Evolutionary conservation across 1,140 invertebrate species (phyloP).

Genomic region (Subanguina moxae): DNA sequence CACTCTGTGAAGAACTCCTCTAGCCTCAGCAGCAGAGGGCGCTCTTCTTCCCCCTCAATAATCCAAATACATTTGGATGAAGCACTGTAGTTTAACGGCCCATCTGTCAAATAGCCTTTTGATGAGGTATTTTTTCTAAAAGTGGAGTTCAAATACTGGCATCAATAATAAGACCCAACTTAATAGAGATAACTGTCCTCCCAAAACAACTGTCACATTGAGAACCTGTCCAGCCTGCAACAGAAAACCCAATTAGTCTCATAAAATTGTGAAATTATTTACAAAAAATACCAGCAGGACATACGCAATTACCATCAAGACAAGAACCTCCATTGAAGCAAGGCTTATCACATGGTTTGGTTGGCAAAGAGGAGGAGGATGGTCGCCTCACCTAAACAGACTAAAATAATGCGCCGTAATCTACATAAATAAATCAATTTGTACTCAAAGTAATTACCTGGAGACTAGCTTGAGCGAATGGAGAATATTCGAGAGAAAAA

Average conservation of each 20-base stretch:
- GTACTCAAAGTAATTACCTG: too few relatives aligned
- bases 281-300: not conserved
- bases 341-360: constrained; percentile 50
- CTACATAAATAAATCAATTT: too few relatives aligned
- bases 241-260: constrained; percentile 8
- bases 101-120: constrained; percentile 48
- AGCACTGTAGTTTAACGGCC: constrained; percentile 48
- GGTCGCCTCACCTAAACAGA: too few relatives aligned
- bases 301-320: constrained; percentile 30
- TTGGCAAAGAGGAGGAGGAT: not conserved
- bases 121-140: constrained; percentile 23
- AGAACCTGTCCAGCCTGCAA: constrained; percentile 53
- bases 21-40: constrained; percentile 41
- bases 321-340: constrained; percentile 55
- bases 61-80: constrained; percentile 55
- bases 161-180: not conserved
- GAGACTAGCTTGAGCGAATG: too few relatives aligned
- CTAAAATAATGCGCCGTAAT: too few relatives aligned
- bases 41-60: constrained; percentile 38
- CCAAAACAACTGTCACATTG: constrained; percentile 56
- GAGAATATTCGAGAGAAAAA: too few relatives aligned
- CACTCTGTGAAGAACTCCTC: constrained; percentile 57
- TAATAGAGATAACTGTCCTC: constrained; percentile 38
- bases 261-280: not conserved
- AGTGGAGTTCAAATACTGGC: not conserved